These are phyloP conservation scores for Heterohyrax brucei DNA, from an alignment of 2,797 vertebrate species.

Conservation along the genomic window DNA sequence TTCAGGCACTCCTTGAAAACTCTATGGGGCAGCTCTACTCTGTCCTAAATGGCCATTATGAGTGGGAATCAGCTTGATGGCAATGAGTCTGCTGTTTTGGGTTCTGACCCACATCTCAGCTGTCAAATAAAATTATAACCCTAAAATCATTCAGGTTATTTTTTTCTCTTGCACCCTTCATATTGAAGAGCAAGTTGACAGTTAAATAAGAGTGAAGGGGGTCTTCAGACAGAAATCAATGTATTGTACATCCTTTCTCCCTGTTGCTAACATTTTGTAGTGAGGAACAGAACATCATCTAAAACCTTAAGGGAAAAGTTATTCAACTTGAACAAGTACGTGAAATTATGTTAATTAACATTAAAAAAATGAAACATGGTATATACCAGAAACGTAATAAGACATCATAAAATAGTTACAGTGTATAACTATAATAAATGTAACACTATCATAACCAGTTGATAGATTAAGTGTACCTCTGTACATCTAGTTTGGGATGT, in stretches of 20 bases:
- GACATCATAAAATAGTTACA: not conserved
- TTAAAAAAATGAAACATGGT: not conserved
- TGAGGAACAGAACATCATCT: slow-evolving; percentile 35
- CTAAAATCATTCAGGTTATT: slow-evolving; percentile 33
- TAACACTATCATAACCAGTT: slow-evolving; percentile 15
- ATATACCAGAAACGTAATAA: slow-evolving; percentile 9
- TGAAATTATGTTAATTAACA: slow-evolving; percentile 50
- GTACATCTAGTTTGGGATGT: slow-evolving; percentile 16
- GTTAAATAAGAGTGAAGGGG: not conserved
- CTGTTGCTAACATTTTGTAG: slow-evolving; percentile 8
- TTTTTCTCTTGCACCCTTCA: slow-evolving; percentile 50
- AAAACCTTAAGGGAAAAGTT: slow-evolving; percentile 45
- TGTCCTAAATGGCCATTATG: no score
- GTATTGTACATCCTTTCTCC: not conserved
- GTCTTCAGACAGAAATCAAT: not conserved
- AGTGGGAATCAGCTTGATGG: no score
- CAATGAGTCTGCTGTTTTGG: no score
- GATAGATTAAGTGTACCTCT: not conserved
- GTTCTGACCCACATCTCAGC: not conserved
- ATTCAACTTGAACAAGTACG: not conserved
- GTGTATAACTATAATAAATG: not conserved
- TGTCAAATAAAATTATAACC: not conserved
- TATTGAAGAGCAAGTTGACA: slow-evolving; percentile 25
- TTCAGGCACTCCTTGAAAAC: no score
- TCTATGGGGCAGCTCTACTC: no score